Conservation (phyloP, 2,113 vertebrate species). For the Carettochelys insculpta region DNA sequence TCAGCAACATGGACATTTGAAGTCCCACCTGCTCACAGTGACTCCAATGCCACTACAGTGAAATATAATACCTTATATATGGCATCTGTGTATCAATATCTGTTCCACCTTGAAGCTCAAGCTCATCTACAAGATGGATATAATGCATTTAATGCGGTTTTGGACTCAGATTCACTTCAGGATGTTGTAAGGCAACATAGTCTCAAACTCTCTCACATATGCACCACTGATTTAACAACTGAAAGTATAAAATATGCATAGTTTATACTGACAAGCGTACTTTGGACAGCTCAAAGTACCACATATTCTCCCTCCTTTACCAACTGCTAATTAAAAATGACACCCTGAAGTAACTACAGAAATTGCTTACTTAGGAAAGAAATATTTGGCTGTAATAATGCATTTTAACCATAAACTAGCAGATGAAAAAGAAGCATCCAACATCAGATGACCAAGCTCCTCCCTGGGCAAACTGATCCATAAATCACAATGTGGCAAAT, state of each 20-base stretch:
- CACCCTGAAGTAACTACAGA: not conserved
- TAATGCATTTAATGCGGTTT: not conserved
- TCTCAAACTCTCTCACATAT: not conserved
- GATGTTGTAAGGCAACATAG: not conserved
- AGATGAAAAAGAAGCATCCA: not conserved
- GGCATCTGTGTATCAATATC: not conserved
- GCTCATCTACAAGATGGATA: not conserved
- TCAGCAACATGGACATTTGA: not conserved
- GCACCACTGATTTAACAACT: not conserved
- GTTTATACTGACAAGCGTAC: conserved; percentile 22
- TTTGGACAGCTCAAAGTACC: not conserved
- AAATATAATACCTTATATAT: not conserved
- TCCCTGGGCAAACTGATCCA: not conserved
- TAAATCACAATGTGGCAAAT: not conserved
- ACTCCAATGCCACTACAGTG: not conserved
- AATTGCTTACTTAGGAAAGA: not conserved
- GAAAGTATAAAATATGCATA: not conserved
- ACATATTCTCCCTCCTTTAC: not conserved
- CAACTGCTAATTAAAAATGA: accelerated
- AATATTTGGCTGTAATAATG: not conserved
- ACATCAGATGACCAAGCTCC: not conserved
- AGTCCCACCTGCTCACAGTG: not conserved
- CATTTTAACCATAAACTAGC: not conserved
- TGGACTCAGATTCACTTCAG: not conserved
- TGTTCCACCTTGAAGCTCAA: not conserved